Conservation (phyloP, 2,888 invertebrate genomes). For the Epirrhoe alternata region DNA sequence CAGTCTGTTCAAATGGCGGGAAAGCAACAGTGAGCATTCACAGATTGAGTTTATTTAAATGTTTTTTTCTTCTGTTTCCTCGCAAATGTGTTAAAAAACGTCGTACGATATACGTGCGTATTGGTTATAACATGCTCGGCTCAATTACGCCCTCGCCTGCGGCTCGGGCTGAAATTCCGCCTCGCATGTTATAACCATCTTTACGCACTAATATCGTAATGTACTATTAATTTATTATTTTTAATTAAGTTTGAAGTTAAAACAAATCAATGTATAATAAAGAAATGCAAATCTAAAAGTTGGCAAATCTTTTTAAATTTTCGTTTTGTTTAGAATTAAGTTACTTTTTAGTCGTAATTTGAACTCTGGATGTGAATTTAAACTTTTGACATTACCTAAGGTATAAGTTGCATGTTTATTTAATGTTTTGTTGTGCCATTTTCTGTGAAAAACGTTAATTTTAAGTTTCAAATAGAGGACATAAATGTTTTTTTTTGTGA, state of each 20-base stretch:
- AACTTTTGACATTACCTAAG: conserved; percentile 6
- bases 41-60: too few relatives aligned
- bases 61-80: too few relatives aligned
- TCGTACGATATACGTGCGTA: too few relatives aligned
- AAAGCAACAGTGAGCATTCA: too few relatives aligned
- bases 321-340: background rate
- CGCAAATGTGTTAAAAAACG: too few relatives aligned
- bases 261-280: background rate
- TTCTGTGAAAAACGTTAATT: conserved; percentile 6
- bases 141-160: too few relatives aligned
- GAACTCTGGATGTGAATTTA: conserved; percentile 18
- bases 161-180: too few relatives aligned
- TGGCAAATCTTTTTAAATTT: conserved; percentile 16
- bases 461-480: conserved; percentile 8
- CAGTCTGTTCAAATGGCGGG: too few relatives aligned
- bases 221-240: too few relatives aligned
- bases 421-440: conserved; percentile 20
- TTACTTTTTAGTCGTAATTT: background rate
- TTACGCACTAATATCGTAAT: too few relatives aligned
- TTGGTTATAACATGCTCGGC: too few relatives aligned
- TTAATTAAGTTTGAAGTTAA: background rate
- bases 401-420: conserved; percentile 15
- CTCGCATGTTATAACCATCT: too few relatives aligned
- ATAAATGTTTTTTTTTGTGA: conserved; percentile 18
- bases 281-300: background rate